phyloP scores from a whole-genome alignment of 2,113 vertebrate genomes.

The Microcebus jonahi region DNA sequence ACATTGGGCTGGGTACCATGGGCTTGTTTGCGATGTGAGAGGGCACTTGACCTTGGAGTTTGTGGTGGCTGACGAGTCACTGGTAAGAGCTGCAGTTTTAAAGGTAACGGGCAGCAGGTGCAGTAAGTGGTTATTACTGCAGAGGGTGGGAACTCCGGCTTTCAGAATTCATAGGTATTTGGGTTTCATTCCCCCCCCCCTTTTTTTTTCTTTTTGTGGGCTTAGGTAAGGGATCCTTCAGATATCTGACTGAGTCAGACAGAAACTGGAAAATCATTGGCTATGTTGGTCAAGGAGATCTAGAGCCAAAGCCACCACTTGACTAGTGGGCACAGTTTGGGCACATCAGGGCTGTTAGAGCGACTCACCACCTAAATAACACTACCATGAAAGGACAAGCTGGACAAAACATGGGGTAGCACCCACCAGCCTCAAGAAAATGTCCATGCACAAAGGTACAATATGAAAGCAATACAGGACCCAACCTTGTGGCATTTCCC shows the following conservation, averaged over 20 bases:
- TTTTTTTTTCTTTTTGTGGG: background rate
- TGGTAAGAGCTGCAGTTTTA: background rate
- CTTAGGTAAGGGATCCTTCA: background rate
- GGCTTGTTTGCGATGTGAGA: background rate
- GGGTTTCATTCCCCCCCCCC: background rate
- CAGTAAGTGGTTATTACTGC: background rate
- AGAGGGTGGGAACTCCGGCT: background rate
- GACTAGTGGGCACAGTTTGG: background rate
- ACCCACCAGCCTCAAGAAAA: background rate
- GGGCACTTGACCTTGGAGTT: background rate
- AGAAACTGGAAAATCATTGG: background rate
- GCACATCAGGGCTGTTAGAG: background rate
- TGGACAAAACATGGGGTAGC: background rate
- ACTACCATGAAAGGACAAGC: background rate
- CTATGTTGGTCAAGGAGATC: background rate
- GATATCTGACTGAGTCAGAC: background rate
- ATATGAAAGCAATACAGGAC: background rate
- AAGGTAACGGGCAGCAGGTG: background rate
- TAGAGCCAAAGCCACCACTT: background rate
- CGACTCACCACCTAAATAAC: background rate
- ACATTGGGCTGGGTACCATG: background rate
- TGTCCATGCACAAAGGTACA: background rate
- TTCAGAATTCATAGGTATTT: background rate
- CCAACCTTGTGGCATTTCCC: background rate
- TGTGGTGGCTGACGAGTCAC: background rate